Base-by-base conservation (phyloP, 1,140 invertebrate genomes). In the Drosophila albomicans region DNA sequence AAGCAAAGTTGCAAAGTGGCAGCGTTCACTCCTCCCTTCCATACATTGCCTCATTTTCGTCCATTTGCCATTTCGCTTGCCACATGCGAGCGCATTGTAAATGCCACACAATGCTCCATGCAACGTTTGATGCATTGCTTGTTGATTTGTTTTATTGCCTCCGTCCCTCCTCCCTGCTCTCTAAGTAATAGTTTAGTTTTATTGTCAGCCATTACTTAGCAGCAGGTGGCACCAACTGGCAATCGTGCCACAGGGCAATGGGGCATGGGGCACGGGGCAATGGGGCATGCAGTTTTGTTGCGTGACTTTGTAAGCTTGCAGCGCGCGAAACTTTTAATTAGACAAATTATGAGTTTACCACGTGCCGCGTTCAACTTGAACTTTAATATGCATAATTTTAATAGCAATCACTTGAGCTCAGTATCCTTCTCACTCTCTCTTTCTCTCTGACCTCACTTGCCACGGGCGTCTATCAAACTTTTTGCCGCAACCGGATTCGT, bases 331-430 rank as follows among this genome's bases (percentile, higher is more conserved):
- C 61, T 84, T 84, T 84, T 85, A 84, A 84, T 86, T 81, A 85
- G 78, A 78, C 68, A 85, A 81, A 85, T 84, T 84, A 84, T 68
- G 85, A 86, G 52, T 81, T 84, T 78, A 51, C 46, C 57, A 49
- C 68, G 56, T 57, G 76, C 72, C 51, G 63, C 71, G 51, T 70
- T 67, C 11, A 66, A 73, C 57, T 48, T 45, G 56, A 56, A 59
- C 8, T 79, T 85, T 69, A 73, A 78, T 81, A 85, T 81, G 85
- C 81, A 85, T 78, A 43, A 65, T 30, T 68, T 59, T 38, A 59
- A 43, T 56, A 32, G 20, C 32, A 25, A 20, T n/a, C 54, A 20
- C 32, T 41, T 57, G 15, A 16, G 35, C 35, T 38, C 35, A 38
- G 35, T 10, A 10, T 7, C 8, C 35, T 32, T 38, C 35, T 11